phyloP scores from a whole-genome alignment of 1,140 invertebrate species.

The Meloidogyne floridensis region DNA sequence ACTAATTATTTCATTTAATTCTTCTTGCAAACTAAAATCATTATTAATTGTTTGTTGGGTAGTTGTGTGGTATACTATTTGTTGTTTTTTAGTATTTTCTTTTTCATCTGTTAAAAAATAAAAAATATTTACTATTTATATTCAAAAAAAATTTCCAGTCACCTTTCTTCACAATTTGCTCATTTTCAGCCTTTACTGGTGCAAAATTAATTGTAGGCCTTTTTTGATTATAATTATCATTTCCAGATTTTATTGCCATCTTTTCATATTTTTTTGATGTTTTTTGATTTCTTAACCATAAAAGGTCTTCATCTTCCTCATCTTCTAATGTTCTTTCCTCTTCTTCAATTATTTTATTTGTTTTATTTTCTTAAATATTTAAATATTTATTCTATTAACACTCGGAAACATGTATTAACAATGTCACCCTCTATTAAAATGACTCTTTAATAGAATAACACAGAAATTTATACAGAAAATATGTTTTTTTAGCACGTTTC shows the following conservation, averaged over 20 bases:
- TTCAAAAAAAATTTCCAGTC: too few relatives aligned
- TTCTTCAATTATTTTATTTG: neutral
- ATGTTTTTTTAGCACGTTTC: too few relatives aligned
- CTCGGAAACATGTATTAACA: too few relatives aligned
- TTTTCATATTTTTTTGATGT: neutral
- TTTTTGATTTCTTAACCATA: neutral
- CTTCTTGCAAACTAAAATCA: conserved; percentile 4
- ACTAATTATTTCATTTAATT: conserved; percentile 28
- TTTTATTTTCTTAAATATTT: conserved; percentile 1
- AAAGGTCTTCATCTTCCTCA: neutral
- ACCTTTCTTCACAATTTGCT: neutral
- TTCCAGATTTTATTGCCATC: neutral
- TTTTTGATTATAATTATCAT: conserved; percentile 10
- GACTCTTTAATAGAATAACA: too few relatives aligned
- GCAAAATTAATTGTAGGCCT: conserved; percentile 24
- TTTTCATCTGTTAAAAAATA: neutral
- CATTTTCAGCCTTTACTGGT: conserved; percentile 16
- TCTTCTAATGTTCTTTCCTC: neutral
- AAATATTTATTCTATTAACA: neutral
- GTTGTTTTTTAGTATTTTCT: neutral
- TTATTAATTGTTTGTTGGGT: neutral
- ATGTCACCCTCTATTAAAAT: too few relatives aligned
- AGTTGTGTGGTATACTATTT: neutral
- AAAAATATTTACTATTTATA: neutral
- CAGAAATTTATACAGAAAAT: too few relatives aligned